These are phyloP conservation scores for Mycalesis mineus DNA, from an alignment of 2,888 invertebrate species.

Conservation along the genomic window DNA sequence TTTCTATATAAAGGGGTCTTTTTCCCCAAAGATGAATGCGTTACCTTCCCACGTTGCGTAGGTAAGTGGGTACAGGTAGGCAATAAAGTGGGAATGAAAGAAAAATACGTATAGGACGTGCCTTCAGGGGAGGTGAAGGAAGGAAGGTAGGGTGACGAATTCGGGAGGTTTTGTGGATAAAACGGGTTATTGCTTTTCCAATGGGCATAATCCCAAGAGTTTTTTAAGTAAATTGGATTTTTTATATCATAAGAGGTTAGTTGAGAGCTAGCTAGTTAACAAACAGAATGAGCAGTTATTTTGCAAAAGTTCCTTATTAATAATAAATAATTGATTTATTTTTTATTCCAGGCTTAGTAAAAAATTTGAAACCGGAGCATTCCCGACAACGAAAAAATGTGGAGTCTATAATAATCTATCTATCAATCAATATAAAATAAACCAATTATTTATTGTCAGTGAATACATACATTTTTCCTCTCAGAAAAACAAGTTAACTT, in stretches of 20 bases:
- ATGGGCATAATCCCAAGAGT: neutral
- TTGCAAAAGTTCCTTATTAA: too few species aligned
- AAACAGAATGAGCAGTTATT: too few species aligned
- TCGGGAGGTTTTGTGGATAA: slow-evolving; percentile 12
- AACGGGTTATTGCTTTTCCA: slow-evolving; percentile 19
- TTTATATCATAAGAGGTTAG: neutral
- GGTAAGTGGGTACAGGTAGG: slow-evolving; percentile 13
- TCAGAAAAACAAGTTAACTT: neutral
- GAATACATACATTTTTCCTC: neutral
- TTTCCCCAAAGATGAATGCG: slow-evolving; percentile 21
- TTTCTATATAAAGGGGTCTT: slow-evolving; percentile 19
- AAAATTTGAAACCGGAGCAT: too few species aligned
- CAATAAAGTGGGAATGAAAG: slow-evolving; percentile 37
- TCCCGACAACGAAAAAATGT: too few species aligned
- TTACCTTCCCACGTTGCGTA: slow-evolving; percentile 3
- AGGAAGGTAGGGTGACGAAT: slow-evolving; percentile 13
- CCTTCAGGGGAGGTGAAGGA: slow-evolving; percentile 9
- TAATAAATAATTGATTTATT: too few species aligned
- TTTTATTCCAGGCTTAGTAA: too few species aligned
- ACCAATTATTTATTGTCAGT: too few species aligned
- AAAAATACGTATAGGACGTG: slow-evolving; percentile 31
- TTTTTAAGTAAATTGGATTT: neutral
- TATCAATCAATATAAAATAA: too few species aligned
- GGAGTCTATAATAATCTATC: too few species aligned
- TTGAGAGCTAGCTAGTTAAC: too few species aligned